Conservation (phyloP, 2,888 invertebrate genomes). For the Orthosia gothica region DNA sequence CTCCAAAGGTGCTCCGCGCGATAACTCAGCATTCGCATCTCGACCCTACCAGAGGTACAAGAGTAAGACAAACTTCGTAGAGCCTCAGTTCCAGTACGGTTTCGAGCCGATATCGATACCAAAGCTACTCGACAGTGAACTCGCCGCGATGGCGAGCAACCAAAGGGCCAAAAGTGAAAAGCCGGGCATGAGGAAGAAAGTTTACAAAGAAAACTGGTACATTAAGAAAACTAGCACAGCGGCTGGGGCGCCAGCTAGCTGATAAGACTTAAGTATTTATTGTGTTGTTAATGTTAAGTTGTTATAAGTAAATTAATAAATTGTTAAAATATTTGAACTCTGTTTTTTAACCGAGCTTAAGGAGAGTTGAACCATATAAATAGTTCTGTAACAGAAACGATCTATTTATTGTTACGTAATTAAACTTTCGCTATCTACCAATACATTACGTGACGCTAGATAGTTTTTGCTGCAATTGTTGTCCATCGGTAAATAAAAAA, state of each 20-base stretch:
- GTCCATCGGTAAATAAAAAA: slow-evolving; percentile 74
- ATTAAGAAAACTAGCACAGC: slow-evolving; percentile 87
- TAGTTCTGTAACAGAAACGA: slow-evolving; percentile 39
- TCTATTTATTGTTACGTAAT: slow-evolving; percentile 76
- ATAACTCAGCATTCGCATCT: slow-evolving; percentile 82
- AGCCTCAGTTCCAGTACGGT: slow-evolving; percentile 89
- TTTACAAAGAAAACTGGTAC: slow-evolving; percentile 89
- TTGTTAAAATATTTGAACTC: slow-evolving; percentile 44
- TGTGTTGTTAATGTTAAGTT: slow-evolving; percentile 74
- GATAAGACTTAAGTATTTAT: slow-evolving; percentile 83
- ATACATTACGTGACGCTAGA: slow-evolving; percentile 85
- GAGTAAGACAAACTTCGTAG: slow-evolving; percentile 84
- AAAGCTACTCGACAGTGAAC: slow-evolving; percentile 84
- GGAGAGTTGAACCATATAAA: slow-evolving; percentile 30
- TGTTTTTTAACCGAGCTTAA: slow-evolving; percentile 38
- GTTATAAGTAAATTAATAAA: slow-evolving; percentile 71
- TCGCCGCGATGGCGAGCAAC: slow-evolving; percentile 87
- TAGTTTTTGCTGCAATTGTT: slow-evolving; percentile 77
- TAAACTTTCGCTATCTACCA: slow-evolving; percentile 84
- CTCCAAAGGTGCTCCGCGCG: slow-evolving; percentile 78
- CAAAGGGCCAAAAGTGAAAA: slow-evolving; percentile 84
- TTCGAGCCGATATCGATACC: slow-evolving; percentile 87
- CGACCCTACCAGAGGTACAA: slow-evolving; percentile 78
- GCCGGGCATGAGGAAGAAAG: slow-evolving; percentile 85
- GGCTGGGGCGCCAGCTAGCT: slow-evolving; percentile 82